A percentile compares a stretch with the other conserved stretches of the same genome.
Evolutionary conservation across 2,888 invertebrate genomes (phyloP).

Genomic region (Oxyscelio sp.): DNA sequence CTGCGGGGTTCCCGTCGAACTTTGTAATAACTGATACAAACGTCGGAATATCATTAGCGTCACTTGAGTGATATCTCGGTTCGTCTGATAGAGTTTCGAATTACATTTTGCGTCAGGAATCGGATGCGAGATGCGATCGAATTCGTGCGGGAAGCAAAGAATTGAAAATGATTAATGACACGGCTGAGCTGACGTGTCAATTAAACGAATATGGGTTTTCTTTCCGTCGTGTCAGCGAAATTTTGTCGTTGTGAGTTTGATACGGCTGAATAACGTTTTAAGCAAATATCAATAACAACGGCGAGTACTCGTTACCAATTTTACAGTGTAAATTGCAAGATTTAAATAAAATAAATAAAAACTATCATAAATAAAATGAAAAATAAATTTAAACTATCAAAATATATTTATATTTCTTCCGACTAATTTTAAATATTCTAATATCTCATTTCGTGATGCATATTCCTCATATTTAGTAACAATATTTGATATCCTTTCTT

Average conservation of each 20-base stretch:
- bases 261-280: no score
- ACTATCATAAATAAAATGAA: no score
- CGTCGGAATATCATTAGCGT: constrained; percentile 54
- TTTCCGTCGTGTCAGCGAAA: no score
- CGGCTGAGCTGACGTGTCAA: constrained; percentile 28
- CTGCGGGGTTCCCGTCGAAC: constrained; percentile 53
- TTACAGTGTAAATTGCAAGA: no score
- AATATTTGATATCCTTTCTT: background rate
- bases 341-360: no score
- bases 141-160: constrained; percentile 17
- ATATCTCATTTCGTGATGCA: constrained; percentile 1
- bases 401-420: constrained; percentile 3
- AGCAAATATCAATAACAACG: no score
- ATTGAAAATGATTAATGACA: constrained; percentile 43
- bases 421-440: background rate
- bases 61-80: constrained; percentile 23
- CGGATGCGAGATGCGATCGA: constrained; percentile 14
- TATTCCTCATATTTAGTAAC: constrained; percentile 5
- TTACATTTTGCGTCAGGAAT: constrained; percentile 48
- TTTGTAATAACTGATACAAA: constrained; percentile 61
- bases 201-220: constrained; percentile 29
- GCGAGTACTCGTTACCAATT: no score
- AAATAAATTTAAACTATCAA: no score
- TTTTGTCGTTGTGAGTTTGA: no score
- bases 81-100: constrained; percentile 46